Evolutionary conservation across 2,888 invertebrate genomes (phyloP).

Genomic region (Hoplodrina ambigua): DNA sequence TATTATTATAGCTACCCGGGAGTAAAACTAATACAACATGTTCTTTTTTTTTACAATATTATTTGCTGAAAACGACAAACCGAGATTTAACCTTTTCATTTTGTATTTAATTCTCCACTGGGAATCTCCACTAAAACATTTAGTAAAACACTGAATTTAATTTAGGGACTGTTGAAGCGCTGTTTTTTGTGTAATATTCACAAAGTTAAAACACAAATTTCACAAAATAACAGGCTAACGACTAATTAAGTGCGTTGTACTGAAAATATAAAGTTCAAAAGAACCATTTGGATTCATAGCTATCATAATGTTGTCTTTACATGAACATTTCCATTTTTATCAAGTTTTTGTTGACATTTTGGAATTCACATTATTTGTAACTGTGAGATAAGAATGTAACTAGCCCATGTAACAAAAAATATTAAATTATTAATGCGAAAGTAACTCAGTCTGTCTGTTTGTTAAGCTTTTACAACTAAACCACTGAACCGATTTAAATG

Average conservation of each 20-base stretch:
- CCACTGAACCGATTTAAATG: no score
- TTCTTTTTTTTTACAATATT: no score
- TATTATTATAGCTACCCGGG: no score
- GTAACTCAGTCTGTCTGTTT: no score
- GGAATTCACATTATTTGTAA: background rate
- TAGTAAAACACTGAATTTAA: constrained; percentile 13
- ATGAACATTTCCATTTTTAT: constrained; percentile 3
- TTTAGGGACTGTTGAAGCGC: background rate
- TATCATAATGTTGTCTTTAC: constrained; percentile 3
- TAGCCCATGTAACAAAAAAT: background rate
- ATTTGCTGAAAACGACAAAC: background rate
- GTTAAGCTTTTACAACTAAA: no score
- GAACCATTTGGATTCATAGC: constrained; percentile 4
- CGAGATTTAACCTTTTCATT: constrained; percentile 11
- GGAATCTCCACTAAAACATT: constrained; percentile 9
- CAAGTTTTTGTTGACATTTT: background rate
- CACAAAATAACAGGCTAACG: constrained; percentile 10
- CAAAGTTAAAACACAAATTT: constrained; percentile 24
- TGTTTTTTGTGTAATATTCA: constrained; percentile 18
- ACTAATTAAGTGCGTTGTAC: constrained; percentile 22
- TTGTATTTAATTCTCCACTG: background rate
- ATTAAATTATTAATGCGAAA: no score
- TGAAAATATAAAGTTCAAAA: constrained; percentile 35
- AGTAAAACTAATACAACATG: no score
- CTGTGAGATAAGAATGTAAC: background rate